Conservation (phyloP, 2,888 invertebrate species). For the Lysandra bellargus region DNA sequence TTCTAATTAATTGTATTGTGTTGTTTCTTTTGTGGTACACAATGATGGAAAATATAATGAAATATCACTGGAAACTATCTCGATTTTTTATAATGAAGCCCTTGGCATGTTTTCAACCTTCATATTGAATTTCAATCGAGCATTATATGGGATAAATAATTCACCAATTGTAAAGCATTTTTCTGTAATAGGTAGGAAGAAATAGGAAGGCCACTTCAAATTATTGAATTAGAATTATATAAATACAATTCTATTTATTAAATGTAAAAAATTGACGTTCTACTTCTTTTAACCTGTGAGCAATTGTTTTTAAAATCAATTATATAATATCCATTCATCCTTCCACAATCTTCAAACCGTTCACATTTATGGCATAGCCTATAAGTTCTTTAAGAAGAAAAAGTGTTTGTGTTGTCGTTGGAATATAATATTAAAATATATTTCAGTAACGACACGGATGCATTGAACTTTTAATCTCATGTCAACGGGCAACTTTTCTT, state of each 20-base stretch:
- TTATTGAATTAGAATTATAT: background rate
- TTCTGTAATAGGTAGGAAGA: background rate
- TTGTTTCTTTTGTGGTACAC: background rate
- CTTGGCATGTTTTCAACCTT: background rate
- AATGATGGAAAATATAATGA: constrained; percentile 7
- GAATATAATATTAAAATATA: background rate
- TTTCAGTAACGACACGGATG: background rate
- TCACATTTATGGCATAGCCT: too few species aligned
- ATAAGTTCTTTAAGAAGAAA: too few species aligned
- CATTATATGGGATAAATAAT: background rate
- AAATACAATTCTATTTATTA: background rate
- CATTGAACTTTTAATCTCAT: background rate
- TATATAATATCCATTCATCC: background rate
- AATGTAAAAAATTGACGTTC: background rate
- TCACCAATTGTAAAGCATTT: background rate
- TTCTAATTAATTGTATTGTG: constrained; percentile 25
- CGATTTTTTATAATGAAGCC: background rate
- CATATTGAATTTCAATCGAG: background rate
- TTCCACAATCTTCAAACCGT: too few species aligned
- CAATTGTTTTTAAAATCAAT: background rate
- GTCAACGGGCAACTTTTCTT: background rate
- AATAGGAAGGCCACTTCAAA: background rate
- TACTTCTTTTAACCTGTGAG: background rate
- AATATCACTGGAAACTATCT: background rate
- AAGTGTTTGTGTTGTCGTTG: background rate